Conservation (phyloP, 2,113 vertebrate genomes). For the Dromas ardeola region DNA sequence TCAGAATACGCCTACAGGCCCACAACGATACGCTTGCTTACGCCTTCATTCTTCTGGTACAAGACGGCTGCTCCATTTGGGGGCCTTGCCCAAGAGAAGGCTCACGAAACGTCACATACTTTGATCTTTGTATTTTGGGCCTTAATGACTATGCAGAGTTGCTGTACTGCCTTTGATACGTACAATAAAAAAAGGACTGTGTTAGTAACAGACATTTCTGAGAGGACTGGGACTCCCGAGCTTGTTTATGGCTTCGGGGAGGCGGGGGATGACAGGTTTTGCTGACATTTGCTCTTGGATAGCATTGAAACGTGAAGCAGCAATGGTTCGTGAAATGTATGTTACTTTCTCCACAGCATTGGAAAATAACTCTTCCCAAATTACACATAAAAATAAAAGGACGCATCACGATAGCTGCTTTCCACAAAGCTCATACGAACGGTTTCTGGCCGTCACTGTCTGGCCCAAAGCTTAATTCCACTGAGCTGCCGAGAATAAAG, state of each 20-base stretch:
- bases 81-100: neutral
- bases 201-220: neutral
- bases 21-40: neutral
- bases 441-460: neutral
- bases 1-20: neutral
- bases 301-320: neutral
- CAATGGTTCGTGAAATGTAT: neutral
- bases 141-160: neutral
- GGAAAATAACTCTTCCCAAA: neutral
- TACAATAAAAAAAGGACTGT: neutral
- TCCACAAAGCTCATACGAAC: neutral
- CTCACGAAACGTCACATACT: neutral
- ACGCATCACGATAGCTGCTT: neutral
- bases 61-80: neutral
- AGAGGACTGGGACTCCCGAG: neutral
- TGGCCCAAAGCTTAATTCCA: slow-evolving; percentile 36
- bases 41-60: neutral
- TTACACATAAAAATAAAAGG: neutral
- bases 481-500: slow-evolving; percentile 1
- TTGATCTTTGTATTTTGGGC: neutral
- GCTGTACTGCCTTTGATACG: neutral
- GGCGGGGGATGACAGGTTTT: neutral
- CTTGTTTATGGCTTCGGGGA: neutral
- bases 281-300: neutral
- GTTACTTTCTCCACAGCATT: neutral